These are phyloP conservation scores for Zygothrica quintamaculata DNA, from an alignment of 2,888 invertebrate species.

Conservation along the genomic window DNA sequence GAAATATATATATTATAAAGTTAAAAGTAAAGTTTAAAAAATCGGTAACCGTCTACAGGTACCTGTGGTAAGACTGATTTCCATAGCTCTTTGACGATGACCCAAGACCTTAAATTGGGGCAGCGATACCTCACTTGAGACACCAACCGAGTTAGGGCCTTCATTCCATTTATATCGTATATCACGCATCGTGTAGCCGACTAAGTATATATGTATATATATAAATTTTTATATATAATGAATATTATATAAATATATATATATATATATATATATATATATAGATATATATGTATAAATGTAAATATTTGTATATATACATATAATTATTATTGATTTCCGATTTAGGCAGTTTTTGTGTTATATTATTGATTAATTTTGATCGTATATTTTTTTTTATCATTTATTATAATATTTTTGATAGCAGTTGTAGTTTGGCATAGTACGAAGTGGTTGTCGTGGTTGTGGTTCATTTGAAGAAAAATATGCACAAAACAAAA, in stretches of 20 bases:
- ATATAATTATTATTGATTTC: conserved; percentile 31
- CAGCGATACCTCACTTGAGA: conserved; percentile 97
- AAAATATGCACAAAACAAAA: conserved; percentile 83
- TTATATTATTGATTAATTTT: conserved; percentile 30
- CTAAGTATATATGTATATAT: conserved; percentile 86
- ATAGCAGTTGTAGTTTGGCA: conserved; percentile 49
- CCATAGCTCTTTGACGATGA: conserved; percentile 97
- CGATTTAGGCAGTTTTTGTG: no score
- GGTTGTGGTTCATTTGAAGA: conserved; percentile 75
- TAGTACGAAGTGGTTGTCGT: conserved; percentile 60
- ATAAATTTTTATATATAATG: no score
- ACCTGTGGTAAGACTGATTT: conserved; percentile 98
- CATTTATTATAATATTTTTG: conserved; percentile 18
- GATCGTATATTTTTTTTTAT: conserved; percentile 49
- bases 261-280: conserved; percentile 34
- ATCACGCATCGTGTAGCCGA: conserved; percentile 99
- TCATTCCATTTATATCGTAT: conserved; percentile 99
- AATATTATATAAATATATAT: no score
- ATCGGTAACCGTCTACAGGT: conserved; percentile 86
- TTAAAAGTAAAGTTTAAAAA: conserved; percentile 77
- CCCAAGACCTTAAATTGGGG: conserved; percentile 99
- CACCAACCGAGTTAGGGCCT: conserved; percentile 97
- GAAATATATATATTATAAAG: conserved; percentile 42
- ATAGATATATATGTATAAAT: conserved; percentile 45
- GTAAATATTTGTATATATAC: conserved; percentile 33